A percentile compares a stretch with the other conserved stretches of the same genome.
These are phyloP conservation scores for Zaprionus ghesquierei DNA, from an alignment of 1,140 invertebrate genomes.

Conservation along the genomic window DNA sequence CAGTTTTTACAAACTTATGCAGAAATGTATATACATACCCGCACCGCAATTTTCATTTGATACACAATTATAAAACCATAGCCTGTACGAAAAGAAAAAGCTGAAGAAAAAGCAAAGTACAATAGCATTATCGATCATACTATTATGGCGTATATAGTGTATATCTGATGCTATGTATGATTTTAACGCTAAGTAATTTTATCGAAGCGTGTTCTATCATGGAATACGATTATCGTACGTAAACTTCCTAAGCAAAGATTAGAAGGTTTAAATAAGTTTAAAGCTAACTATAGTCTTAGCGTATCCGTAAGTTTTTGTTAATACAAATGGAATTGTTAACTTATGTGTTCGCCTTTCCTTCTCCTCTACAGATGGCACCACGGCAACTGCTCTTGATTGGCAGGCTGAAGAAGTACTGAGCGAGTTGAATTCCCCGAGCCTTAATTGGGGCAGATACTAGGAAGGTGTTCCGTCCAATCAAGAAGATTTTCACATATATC, in stretches of 20 bases:
- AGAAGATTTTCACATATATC: slow-evolving; percentile 81
- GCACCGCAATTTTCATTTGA: slow-evolving; percentile 20
- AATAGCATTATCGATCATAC: too few species aligned
- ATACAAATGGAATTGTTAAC: not conserved
- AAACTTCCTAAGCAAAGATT: not conserved
- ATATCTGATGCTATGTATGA: too few species aligned
- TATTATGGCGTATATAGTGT: too few species aligned
- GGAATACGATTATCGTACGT: not conserved
- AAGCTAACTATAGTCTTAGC: too few species aligned
- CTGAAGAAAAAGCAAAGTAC: not conserved
- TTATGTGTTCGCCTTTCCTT: not conserved
- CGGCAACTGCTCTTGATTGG: slow-evolving; percentile 17
- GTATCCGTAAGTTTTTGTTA: too few species aligned
- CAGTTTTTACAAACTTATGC: not conserved
- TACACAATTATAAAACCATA: slow-evolving; percentile 24
- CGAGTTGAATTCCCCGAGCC: not conserved
- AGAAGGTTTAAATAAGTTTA: not conserved
- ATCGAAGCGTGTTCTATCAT: not conserved
- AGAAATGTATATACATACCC: slow-evolving; percentile 18
- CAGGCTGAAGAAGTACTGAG: slow-evolving; percentile 20
- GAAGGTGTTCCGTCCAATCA: slow-evolving; percentile 80
- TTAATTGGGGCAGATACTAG: slow-evolving; percentile 20
- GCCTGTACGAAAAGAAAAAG: not conserved
- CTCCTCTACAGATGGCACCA: slow-evolving; percentile 39
- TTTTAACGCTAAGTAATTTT: not conserved